Conservation (phyloP, 2,888 invertebrate genomes). For the Aporophyla nigra region DNA sequence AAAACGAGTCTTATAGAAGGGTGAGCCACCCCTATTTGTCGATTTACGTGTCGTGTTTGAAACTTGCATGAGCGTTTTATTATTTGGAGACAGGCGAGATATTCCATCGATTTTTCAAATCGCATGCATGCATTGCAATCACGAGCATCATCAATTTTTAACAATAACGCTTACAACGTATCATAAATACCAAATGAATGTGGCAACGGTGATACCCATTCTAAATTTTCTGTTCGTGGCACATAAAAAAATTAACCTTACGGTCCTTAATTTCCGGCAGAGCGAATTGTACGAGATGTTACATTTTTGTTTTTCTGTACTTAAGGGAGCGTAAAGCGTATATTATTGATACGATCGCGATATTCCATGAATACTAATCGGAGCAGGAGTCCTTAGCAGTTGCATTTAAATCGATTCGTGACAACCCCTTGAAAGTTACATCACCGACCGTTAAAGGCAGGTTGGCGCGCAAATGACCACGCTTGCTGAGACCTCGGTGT, state of each 20-base stretch:
- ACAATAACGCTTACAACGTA: slow-evolving; percentile 34
- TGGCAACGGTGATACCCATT: slow-evolving; percentile 11
- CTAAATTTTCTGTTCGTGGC: neutral
- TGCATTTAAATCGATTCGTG: slow-evolving; percentile 51
- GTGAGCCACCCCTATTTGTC: slow-evolving; percentile 87
- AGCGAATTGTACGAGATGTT: slow-evolving; percentile 9
- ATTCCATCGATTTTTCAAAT: slow-evolving; percentile 80
- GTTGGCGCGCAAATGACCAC: slow-evolving; percentile 73
- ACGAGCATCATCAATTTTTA: slow-evolving; percentile 45
- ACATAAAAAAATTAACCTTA: slow-evolving; percentile 21
- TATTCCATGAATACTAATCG: slow-evolving; percentile 55
- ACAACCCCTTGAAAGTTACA: slow-evolving; percentile 64
- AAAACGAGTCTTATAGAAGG: slow-evolving; percentile 89
- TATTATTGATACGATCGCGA: slow-evolving; percentile 30
- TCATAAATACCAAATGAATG: slow-evolving; percentile 26
- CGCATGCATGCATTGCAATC: slow-evolving; percentile 49
- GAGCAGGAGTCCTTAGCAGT: slow-evolving; percentile 52
- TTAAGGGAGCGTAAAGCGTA: slow-evolving; percentile 24
- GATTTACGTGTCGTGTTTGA: slow-evolving; percentile 85
- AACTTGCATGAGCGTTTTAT: slow-evolving; percentile 86
- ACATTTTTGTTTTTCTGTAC: slow-evolving; percentile 26
- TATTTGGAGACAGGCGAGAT: slow-evolving; percentile 84
- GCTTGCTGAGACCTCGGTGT: slow-evolving; percentile 62
- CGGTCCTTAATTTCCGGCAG: slow-evolving; percentile 41
- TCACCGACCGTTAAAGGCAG: slow-evolving; percentile 69